Conservation (phyloP, 2,888 invertebrate genomes). For the Micoletzkya japonica region DNA sequence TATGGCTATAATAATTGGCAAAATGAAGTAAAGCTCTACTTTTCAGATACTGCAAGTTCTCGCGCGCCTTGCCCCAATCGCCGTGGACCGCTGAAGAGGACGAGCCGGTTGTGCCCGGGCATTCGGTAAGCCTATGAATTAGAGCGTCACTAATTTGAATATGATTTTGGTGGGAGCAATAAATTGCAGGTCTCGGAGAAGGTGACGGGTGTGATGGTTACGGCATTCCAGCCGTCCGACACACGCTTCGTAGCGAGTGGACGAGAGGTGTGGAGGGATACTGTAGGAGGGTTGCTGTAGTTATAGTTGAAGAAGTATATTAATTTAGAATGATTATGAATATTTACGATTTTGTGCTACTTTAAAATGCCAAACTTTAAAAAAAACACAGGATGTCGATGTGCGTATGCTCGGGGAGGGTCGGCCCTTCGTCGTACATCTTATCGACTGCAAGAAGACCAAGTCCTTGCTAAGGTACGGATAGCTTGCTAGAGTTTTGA, state of each 20-base stretch:
- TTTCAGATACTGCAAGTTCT: conserved; percentile 77
- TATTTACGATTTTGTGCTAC: conserved; percentile 69
- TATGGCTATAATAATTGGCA: too few species aligned
- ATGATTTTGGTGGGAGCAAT: neutral
- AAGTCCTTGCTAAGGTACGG: conserved; percentile 34
- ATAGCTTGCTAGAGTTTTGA: neutral
- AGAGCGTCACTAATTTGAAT: neutral
- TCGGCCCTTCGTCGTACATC: conserved; percentile 88
- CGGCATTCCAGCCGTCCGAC: conserved; percentile 43
- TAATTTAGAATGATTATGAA: neutral
- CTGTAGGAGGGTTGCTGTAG: too few species aligned
- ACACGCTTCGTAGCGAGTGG: conserved; percentile 32
- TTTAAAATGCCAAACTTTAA: too few species aligned
- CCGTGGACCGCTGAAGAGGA: conserved; percentile 79
- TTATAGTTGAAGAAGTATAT: too few species aligned
- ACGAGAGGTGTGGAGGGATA: too few species aligned
- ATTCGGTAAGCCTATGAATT: conserved; percentile 37
- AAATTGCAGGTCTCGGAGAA: conserved; percentile 56
- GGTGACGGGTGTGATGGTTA: conserved; percentile 44
- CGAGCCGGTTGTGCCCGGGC: conserved; percentile 39
- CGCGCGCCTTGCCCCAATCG: conserved; percentile 84
- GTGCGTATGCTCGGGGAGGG: conserved; percentile 84
- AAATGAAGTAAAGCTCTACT: too few species aligned
- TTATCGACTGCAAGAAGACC: conserved; percentile 69
- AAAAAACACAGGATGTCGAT: too few species aligned